A percentile compares a stretch with the other conserved stretches of the same genome.
Evolutionary conservation across 2,888 invertebrate genomes (phyloP).

Genomic region (Dendrolimus houi): DNA sequence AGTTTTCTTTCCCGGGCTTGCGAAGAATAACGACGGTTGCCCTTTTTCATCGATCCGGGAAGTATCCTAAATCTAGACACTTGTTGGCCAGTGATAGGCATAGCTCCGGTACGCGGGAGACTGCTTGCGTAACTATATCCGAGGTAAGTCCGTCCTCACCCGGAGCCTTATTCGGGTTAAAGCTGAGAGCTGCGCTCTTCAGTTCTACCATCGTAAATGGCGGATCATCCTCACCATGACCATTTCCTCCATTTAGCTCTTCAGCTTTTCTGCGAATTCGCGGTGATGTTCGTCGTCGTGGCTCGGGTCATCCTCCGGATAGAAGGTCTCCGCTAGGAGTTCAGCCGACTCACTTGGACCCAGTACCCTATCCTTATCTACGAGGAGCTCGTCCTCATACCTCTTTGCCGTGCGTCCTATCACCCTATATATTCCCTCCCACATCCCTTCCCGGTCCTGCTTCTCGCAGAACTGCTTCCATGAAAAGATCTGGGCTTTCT

Average conservation of each 20-base stretch:
- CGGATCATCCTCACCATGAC: conserved; percentile 2
- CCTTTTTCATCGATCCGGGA: conserved; percentile 3
- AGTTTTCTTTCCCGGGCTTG: too few species aligned
- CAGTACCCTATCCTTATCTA: not conserved
- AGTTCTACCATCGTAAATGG: conserved; percentile 9
- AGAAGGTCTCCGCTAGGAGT: too few species aligned
- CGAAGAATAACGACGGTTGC: conserved; percentile 1
- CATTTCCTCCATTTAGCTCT: not conserved
- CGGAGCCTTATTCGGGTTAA: conserved; percentile 14
- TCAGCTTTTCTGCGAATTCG: not conserved
- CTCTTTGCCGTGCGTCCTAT: not conserved
- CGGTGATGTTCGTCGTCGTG: not conserved
- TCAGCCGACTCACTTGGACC: not conserved
- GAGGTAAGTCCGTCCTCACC: conserved; percentile 15
- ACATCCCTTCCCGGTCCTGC: too few species aligned
- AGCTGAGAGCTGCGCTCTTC: not conserved
- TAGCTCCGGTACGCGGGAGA: too few species aligned
- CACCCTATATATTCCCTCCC: too few species aligned
- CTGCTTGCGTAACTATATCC: too few species aligned
- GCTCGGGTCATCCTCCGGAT: not conserved
- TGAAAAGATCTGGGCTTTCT: too few species aligned
- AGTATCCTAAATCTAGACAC: too few species aligned
- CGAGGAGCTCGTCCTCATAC: conserved; percentile 3
- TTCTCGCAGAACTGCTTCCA: too few species aligned
- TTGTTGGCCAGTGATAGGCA: not conserved